Evolutionary conservation across 2,113 vertebrate species (phyloP).

Genomic region (Arvicanthis niloticus): DNA sequence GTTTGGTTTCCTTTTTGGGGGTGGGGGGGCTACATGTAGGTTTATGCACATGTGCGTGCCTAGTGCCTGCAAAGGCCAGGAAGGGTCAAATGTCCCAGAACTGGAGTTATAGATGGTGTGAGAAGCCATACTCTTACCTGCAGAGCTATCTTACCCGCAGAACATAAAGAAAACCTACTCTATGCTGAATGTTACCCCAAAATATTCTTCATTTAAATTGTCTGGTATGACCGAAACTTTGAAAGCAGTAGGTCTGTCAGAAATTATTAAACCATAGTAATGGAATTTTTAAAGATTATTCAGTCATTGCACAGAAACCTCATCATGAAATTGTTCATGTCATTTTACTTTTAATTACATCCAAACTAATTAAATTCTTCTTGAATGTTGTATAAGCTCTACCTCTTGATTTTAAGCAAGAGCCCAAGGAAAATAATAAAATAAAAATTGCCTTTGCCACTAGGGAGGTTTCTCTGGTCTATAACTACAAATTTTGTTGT

Average conservation of each 20-base stretch:
- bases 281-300: slow-evolving; percentile 51
- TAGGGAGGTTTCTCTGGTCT: slow-evolving; percentile 54
- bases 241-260: slow-evolving; percentile 41
- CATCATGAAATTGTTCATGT: slow-evolving; percentile 66
- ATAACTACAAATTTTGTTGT: slow-evolving; percentile 57
- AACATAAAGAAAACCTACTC: neutral
- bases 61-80: neutral
- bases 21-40: no score
- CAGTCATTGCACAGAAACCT: slow-evolving; percentile 54
- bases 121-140: neutral
- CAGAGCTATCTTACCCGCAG: neutral
- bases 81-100: neutral
- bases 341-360: slow-evolving; percentile 71
- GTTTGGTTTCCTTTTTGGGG: neutral
- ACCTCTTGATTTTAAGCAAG: slow-evolving; percentile 50
- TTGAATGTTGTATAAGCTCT: slow-evolving; percentile 69
- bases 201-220: slow-evolving; percentile 38
- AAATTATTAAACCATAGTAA: slow-evolving; percentile 51
- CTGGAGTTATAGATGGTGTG: neutral
- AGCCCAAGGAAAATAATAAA: slow-evolving; percentile 48
- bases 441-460: slow-evolving; percentile 46
- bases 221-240: slow-evolving; percentile 6
- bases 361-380: slow-evolving; percentile 71
- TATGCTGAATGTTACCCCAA: neutral
- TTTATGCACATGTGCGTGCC: neutral